Evolutionary conservation across 2,113 vertebrate species (phyloP).

Genomic region (Xenopus tropicalis): DNA sequence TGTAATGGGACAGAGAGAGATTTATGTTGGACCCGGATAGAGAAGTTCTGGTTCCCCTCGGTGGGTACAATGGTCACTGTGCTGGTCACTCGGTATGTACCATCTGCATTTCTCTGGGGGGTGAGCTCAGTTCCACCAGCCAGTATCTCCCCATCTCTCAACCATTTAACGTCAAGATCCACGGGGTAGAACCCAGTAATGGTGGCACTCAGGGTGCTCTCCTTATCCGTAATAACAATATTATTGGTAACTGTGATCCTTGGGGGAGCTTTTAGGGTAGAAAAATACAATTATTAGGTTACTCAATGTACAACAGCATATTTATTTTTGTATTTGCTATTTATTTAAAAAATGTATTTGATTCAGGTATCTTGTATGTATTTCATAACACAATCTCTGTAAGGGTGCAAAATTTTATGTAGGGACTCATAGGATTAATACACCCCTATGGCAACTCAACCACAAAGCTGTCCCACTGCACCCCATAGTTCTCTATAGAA

Average conservation of each 20-base stretch:
- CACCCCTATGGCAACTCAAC: too few relatives aligned
- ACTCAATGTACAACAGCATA: too few relatives aligned
- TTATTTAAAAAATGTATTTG: too few relatives aligned
- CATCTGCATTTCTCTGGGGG: background rate
- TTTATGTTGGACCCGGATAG: constrained; percentile 7
- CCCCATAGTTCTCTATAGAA: too few relatives aligned
- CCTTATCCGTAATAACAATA: background rate
- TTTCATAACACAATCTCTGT: too few relatives aligned
- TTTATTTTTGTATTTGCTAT: too few relatives aligned
- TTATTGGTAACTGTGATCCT: background rate
- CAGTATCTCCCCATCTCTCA: background rate
- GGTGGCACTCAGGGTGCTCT: background rate
- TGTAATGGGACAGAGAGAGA: background rate
- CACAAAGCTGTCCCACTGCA: too few relatives aligned
- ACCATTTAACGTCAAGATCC: background rate
- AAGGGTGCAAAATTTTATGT: too few relatives aligned
- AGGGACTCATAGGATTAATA: too few relatives aligned
- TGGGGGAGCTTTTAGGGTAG: background rate
- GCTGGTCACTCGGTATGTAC: background rate
- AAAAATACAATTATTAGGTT: too few relatives aligned
- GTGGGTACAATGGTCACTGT: background rate
- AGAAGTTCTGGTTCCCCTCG: too few relatives aligned
- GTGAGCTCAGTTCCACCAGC: background rate
- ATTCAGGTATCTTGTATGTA: too few relatives aligned
- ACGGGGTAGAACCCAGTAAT: background rate